These are phyloP conservation scores for Myotis findleyi DNA, from an alignment of 2,797 vertebrate species.

Conservation along the genomic window DNA sequence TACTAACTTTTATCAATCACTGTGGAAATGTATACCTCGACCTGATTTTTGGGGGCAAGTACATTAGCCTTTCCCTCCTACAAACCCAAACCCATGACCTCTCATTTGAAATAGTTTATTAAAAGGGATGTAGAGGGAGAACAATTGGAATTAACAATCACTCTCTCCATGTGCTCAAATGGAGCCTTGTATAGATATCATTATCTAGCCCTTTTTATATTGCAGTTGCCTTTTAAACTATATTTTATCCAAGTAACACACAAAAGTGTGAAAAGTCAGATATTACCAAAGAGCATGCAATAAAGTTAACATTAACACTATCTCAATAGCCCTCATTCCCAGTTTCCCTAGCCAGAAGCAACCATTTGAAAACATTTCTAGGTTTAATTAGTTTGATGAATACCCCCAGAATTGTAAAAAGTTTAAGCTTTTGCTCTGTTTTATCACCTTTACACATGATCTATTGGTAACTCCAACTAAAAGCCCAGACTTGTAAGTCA, in stretches of 20 bases:
- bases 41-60: not conserved
- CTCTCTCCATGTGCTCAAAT: not conserved
- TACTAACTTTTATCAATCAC: constrained; percentile 51
- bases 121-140: not conserved
- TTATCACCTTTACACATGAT: not conserved
- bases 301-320: not conserved
- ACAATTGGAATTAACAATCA: not conserved
- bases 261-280: not conserved
- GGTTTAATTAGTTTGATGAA: not conserved
- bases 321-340: not conserved
- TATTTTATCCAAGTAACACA: constrained; percentile 1
- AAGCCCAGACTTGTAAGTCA: not conserved
- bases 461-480: not conserved
- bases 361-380: not conserved
- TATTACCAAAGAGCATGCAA: not conserved
- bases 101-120: constrained; percentile 54
- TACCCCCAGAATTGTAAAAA: not conserved
- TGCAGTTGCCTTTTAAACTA: not conserved
- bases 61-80: constrained; percentile 17
- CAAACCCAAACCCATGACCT: constrained; percentile 37
- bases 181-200: not conserved
- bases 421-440: not conserved
- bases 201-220: not conserved
- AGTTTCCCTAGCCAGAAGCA: not conserved
- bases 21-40: constrained; percentile 17